These are phyloP conservation scores for Limonius californicus DNA, from an alignment of 1,140 invertebrate species.

Conservation along the genomic window DNA sequence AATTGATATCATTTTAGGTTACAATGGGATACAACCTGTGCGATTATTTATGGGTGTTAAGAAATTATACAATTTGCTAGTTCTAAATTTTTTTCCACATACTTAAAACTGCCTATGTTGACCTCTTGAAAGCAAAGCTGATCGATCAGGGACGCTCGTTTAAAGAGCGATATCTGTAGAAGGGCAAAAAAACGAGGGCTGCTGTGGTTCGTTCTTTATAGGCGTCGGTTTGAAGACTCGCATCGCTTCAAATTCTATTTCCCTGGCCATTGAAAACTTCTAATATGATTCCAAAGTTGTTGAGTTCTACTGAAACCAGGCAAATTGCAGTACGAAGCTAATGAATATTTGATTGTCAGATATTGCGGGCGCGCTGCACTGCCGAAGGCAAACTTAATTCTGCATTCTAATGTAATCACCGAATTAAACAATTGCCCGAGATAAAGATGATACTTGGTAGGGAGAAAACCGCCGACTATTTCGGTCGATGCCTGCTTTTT, in stretches of 20 bases:
- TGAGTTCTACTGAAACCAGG: not conserved
- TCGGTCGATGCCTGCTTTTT: too few species aligned
- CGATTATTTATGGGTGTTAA: too few species aligned
- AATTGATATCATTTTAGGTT: too few species aligned
- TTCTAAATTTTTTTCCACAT: too few species aligned
- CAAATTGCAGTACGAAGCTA: not conserved
- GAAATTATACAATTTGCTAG: too few species aligned
- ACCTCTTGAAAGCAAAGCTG: not conserved
- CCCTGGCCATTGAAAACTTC: not conserved
- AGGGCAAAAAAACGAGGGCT: not conserved
- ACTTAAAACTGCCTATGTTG: too few species aligned
- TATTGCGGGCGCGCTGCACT: not conserved
- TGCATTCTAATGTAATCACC: too few species aligned
- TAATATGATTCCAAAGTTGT: not conserved
- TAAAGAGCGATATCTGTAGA: not conserved
- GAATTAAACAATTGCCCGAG: too few species aligned
- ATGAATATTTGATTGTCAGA: not conserved
- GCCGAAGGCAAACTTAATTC: too few species aligned
- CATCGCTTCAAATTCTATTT: conserved; percentile 1
- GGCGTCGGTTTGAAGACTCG: not conserved
- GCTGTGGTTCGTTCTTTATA: not conserved
- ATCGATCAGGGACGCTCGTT: not conserved
- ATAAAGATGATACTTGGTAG: too few species aligned
- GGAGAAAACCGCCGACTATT: too few species aligned
- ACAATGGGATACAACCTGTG: too few species aligned